phyloP scores from a whole-genome alignment of 1,140 invertebrate species.

The Latrodectus geometricus region DNA sequence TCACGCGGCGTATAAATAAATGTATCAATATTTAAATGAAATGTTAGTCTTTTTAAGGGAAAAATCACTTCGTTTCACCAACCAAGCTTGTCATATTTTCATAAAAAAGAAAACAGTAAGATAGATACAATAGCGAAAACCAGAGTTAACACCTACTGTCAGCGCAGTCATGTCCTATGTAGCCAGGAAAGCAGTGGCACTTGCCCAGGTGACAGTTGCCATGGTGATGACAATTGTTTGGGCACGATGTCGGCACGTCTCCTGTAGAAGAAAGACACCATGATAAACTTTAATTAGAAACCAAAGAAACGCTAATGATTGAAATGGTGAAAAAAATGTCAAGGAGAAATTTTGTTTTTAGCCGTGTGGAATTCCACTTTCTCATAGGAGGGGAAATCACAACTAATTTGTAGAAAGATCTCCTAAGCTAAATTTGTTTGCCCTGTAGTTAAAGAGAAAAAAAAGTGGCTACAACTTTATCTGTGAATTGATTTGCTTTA shows the following conservation, averaged over 20 bases:
- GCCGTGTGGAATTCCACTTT: constrained; percentile 28
- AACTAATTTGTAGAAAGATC: constrained; percentile 27
- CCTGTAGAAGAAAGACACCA: constrained; percentile 70
- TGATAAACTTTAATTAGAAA: constrained; percentile 59
- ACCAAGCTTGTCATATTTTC: no score
- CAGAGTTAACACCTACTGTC: constrained; percentile 80
- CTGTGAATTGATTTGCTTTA: constrained; percentile 7
- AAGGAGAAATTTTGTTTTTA: neutral
- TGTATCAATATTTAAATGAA: no score
- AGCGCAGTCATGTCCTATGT: constrained; percentile 94
- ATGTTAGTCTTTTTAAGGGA: no score
- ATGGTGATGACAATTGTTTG: constrained; percentile 95
- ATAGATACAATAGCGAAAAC: neutral
- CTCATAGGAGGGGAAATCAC: neutral
- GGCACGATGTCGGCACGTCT: constrained; percentile 94
- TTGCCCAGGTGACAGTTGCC: constrained; percentile 94
- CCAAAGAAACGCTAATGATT: constrained; percentile 52
- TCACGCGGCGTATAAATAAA: no score
- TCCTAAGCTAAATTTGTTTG: constrained; percentile 29
- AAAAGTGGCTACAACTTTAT: constrained; percentile 12
- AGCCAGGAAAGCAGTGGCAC: constrained; percentile 96
- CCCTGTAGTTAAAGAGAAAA: constrained; percentile 8
- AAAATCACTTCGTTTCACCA: no score
- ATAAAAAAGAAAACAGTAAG: no score
- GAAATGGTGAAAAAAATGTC: constrained; percentile 39